phyloP scores from a whole-genome alignment of 2,888 invertebrate genomes.

The Malacosoma neustria region DNA sequence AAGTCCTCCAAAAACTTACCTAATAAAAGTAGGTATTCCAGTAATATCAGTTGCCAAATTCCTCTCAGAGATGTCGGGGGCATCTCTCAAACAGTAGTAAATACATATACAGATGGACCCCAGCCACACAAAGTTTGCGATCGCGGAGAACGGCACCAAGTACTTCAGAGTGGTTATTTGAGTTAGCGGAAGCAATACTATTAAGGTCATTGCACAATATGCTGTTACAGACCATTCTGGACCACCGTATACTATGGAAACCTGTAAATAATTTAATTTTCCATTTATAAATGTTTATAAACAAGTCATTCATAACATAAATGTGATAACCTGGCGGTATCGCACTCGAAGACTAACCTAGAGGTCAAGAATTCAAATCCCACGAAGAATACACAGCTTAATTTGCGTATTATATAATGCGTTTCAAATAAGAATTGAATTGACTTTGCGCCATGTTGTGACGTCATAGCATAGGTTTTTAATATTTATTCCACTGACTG shows the following conservation, averaged over 20 bases:
- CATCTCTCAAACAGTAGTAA: constrained; percentile 83
- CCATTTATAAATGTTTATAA: too few species aligned
- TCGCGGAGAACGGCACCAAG: constrained; percentile 90
- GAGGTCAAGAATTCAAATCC: too few species aligned
- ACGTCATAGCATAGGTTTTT: too few species aligned
- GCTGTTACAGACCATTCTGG: constrained; percentile 74
- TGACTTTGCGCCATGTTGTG: too few species aligned
- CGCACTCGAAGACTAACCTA: too few species aligned
- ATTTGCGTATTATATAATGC: too few species aligned
- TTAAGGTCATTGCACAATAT: constrained; percentile 78
- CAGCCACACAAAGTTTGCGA: constrained; percentile 90
- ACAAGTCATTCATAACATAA: too few species aligned
- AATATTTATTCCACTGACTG: too few species aligned
- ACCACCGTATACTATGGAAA: constrained; percentile 64
- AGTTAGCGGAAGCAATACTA: constrained; percentile 81
- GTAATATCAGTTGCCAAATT: constrained; percentile 64
- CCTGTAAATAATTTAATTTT: too few species aligned
- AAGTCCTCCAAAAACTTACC: constrained; percentile 29
- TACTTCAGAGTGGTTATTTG: constrained; percentile 87
- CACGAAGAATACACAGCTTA: too few species aligned
- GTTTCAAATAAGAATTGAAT: too few species aligned
- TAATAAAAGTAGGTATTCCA: constrained; percentile 90
- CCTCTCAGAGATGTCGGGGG: constrained; percentile 49
- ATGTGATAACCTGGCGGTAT: too few species aligned
- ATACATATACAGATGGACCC: constrained; percentile 86